These are phyloP conservation scores for Acomys russatus DNA, from an alignment of 2,797 vertebrate genomes.

Conservation along the genomic window DNA sequence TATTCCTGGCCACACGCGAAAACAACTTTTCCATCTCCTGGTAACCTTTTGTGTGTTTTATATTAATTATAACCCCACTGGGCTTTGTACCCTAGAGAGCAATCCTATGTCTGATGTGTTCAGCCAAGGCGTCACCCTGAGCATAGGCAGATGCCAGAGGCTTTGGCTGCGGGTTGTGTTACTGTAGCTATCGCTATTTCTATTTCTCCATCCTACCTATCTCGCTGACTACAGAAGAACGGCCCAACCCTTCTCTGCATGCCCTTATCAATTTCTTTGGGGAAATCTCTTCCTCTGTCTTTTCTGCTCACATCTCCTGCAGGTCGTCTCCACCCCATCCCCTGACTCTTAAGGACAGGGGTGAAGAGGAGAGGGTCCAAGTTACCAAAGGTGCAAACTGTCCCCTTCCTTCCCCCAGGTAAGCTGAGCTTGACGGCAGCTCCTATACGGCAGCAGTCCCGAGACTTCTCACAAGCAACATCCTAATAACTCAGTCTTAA, in stretches of 20 bases:
- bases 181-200: neutral
- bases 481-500: slow-evolving; percentile 90
- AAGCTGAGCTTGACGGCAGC: slow-evolving; percentile 55
- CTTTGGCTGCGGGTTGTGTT: no score
- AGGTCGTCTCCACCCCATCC: neutral
- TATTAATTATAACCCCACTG: neutral
- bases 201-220: neutral
- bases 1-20: neutral
- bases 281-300: neutral
- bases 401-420: slow-evolving; percentile 31
- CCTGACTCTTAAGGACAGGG: neutral
- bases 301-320: neutral
- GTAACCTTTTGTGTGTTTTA: neutral
- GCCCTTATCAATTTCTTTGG: slow-evolving; percentile 28
- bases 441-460: slow-evolving; percentile 71
- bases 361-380: neutral
- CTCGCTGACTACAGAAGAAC: neutral
- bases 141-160: neutral
- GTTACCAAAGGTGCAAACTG: neutral
- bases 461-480: slow-evolving; percentile 89
- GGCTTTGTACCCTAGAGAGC: neutral
- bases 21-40: neutral
- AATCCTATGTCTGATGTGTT: neutral
- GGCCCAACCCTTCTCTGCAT: neutral
- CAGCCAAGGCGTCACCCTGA: neutral